phyloP scores from a whole-genome alignment of 2,888 invertebrate species.

The Mylabris sibirica region DNA sequence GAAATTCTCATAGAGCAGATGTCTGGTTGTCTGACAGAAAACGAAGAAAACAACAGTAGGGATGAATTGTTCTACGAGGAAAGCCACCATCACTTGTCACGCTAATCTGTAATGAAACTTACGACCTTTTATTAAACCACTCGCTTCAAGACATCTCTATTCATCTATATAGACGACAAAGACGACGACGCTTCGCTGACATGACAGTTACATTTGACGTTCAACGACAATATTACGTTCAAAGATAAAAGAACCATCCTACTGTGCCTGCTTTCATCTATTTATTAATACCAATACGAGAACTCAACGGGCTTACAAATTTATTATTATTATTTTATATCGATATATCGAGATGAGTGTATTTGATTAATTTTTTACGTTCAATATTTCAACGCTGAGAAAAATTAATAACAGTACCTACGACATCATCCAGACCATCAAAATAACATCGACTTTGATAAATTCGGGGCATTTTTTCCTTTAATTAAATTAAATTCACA shows the following conservation, averaged over 20 bases:
- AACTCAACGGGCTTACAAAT: neutral
- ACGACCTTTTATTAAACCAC: conserved; percentile 35
- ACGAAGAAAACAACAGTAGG: neutral
- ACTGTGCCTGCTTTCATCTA: neutral
- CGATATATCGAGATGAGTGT: neutral
- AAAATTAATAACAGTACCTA: conserved; percentile 1
- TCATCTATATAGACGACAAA: conserved; percentile 15
- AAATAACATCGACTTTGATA: conserved; percentile 45
- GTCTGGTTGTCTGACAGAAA: conserved; percentile 23
- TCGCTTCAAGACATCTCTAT: conserved; percentile 30
- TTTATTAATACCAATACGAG: neutral
- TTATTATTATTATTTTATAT: neutral
- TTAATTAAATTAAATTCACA: conserved; percentile 57
- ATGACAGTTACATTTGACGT: neutral
- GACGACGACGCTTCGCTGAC: too few relatives aligned
- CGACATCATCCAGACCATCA: neutral
- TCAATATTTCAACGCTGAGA: neutral
- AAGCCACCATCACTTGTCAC: conserved; percentile 38
- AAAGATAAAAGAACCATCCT: neutral
- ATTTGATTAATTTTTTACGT: neutral
- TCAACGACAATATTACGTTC: neutral
- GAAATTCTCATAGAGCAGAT: conserved; percentile 27
- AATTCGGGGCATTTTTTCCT: conserved; percentile 51
- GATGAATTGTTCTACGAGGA: conserved; percentile 36
- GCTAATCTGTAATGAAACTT: conserved; percentile 41